Base-by-base conservation (phyloP, 2,888 invertebrate genomes). In the Eupsilia transversa region DNA sequence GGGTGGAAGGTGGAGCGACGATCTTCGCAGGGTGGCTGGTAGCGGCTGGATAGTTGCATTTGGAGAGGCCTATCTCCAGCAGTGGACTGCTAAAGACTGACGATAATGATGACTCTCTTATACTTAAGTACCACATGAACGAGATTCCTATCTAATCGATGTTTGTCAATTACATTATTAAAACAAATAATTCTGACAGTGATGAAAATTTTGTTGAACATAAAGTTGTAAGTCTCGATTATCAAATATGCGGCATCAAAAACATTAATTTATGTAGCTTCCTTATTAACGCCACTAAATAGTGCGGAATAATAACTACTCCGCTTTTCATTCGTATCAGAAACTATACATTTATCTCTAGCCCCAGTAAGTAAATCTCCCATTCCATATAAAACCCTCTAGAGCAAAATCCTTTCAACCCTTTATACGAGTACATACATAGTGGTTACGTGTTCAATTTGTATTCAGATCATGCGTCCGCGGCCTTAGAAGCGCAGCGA, bases 381-480 rank as follows among this genome's bases (percentile, higher is more conserved):
- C 67, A 79, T 86, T 77, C 57, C 59, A 82, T 35, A 56, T 72
- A 74, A 68, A 83, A 70, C 52, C 71, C 56, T 74, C 70, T 66
- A 74, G 49, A 84, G 59, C 66, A 72, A 71, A 84, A 82, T 84
- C 81, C 74, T 82, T 72, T 80, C 68, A 81, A 80, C 85, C 80
- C 82, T 83, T 84, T 75, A 68, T 63, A 73, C 54, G 71, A 81
- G 77, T 83, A 69, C 76, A 66, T 85, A 86, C 78, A 85, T 82
- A 81, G 63, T 76, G 66, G 84, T 87, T 86, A 87, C 72, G 76
- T 43, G 78, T 52, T 63, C 65, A 83, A 89, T 91, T 90, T 85
- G 82, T 88, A 92, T 91, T 91, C 92, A 89, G 80, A 84, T 69
- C 91, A 88, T 84, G 89, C 84, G 80, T 84, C 71, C 74, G 72